Percentiles rank a stretch among this genome's conserved stretches.
phyloP scores from a whole-genome alignment of 2,888 invertebrate genomes.

The Neria commutata region DNA sequence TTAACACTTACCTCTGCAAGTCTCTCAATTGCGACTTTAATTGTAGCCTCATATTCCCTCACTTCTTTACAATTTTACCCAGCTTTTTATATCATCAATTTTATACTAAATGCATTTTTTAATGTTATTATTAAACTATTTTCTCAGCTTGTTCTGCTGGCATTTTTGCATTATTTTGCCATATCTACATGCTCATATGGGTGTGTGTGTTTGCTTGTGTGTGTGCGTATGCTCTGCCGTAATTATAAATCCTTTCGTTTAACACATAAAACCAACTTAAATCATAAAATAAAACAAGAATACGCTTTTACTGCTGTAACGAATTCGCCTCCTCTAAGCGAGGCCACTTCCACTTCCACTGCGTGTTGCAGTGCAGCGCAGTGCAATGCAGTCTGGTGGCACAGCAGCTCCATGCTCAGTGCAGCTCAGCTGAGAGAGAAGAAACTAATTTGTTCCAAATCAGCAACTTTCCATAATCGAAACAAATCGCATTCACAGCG shows the following conservation, averaged over 20 bases:
- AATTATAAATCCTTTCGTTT: slow-evolving; percentile 25
- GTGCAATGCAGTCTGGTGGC: no score
- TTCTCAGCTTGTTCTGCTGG: neutral
- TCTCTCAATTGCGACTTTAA: no score
- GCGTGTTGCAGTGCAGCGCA: neutral
- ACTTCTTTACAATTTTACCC: neutral
- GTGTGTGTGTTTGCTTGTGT: no score
- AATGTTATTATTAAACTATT: neutral
- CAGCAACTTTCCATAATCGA: slow-evolving; percentile 55
- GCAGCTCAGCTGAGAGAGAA: no score
- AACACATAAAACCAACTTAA: slow-evolving; percentile 28
- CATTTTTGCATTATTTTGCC: neutral
- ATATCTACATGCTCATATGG: no score
- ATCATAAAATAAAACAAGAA: slow-evolving; percentile 28
- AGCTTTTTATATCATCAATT: neutral
- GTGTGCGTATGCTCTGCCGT: neutral
- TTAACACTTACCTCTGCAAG: no score
- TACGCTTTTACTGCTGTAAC: slow-evolving; percentile 32
- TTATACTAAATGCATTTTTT: neutral
- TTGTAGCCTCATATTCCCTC: neutral
- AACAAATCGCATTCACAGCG: slow-evolving; percentile 47
- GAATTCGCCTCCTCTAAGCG: slow-evolving; percentile 24
- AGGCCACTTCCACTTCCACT: no score
- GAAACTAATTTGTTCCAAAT: slow-evolving; percentile 56
- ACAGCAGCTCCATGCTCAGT: no score